Percentiles rank a stretch among this genome's conserved stretches.
phyloP scores from a whole-genome alignment of 1,140 invertebrate species.

The Brachionus paranguensis region DNA sequence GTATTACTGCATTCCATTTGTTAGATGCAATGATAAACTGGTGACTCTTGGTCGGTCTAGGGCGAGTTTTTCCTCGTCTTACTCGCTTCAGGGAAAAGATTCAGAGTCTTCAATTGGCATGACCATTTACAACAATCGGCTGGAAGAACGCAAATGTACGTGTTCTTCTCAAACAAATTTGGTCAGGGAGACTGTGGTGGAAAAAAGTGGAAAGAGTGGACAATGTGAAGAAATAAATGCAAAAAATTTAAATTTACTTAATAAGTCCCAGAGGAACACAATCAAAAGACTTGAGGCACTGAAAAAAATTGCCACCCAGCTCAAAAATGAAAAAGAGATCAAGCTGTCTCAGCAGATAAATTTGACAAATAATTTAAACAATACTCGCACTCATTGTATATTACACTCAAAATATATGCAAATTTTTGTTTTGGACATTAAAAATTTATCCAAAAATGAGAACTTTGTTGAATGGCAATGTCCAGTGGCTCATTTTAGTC shows the following conservation, averaged over 20 bases:
- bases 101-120: neutral
- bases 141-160: neutral
- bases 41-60: neutral
- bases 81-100: conserved; percentile 31
- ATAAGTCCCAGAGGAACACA: conserved; percentile 61
- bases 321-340: conserved; percentile 32
- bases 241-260: conserved; percentile 61
- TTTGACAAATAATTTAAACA: conserved; percentile 42
- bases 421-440: conserved; percentile 80
- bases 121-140: neutral
- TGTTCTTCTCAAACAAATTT: neutral
- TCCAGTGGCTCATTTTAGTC: conserved; percentile 58
- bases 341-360: neutral
- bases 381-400: conserved; percentile 33
- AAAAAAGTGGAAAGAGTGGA: no score
- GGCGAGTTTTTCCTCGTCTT: conserved; percentile 22
- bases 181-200: neutral
- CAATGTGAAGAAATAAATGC: conserved; percentile 44
- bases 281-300: conserved; percentile 45
- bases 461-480: conserved; percentile 68
- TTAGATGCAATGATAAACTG: conserved; percentile 59
- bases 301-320: conserved; percentile 43
- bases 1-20: conserved; percentile 85
- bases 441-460: conserved; percentile 59
- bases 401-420: conserved; percentile 62